Evolutionary conservation across 2,113 vertebrate species (phyloP), one percentile per base, ranked within the genome.

Genomic region (Eolophus roseicapilla): DNA sequence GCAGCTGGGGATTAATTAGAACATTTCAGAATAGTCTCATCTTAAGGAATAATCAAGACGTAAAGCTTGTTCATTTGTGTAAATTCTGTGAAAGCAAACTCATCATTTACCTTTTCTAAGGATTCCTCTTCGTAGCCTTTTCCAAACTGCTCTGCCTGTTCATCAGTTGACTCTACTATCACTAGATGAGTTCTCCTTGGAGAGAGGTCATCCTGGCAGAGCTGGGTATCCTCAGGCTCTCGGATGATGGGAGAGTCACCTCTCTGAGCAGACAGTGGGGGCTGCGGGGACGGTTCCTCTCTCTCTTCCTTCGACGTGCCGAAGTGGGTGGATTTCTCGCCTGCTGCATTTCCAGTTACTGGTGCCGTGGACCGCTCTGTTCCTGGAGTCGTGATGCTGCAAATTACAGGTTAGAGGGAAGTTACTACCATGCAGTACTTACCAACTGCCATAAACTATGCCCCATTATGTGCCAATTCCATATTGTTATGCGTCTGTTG

Each of bases 101-200:
- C 44, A 11, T 15, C 39, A 39, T 15, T 98, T 98, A 99, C 99
- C 98, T 99, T 98, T 95, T 98, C 98, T 69, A 99, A 97, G 75
- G 98, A 97, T 59, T 98, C 97, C 57, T 99, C 98, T 69, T 98
- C 97, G 28, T 88, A 97, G 41, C 89, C 97, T 69, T 95, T 98
- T 89, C 95, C 97, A 41, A 95, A 92, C 68, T 97, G 97, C 50
- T 97, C 98, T 11, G 95, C 87, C 44, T 98, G 98, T 84, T 99
- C 98, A 55, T 99, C 98, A 2, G 97, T 87, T 46, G 98, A 97
- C 83, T 98, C 98, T 82, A 98, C 97, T 35, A 98, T 97, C 24
- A 98, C 94, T 0, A 98, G 96, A 71, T 97, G 97, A 7, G 88
- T 96, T 97, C 96, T 98, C 91, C 57, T 97, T 31, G 92, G 95